These are phyloP conservation scores for Tineola bisselliella DNA, from an alignment of 2,888 invertebrate genomes.

Conservation along the genomic window DNA sequence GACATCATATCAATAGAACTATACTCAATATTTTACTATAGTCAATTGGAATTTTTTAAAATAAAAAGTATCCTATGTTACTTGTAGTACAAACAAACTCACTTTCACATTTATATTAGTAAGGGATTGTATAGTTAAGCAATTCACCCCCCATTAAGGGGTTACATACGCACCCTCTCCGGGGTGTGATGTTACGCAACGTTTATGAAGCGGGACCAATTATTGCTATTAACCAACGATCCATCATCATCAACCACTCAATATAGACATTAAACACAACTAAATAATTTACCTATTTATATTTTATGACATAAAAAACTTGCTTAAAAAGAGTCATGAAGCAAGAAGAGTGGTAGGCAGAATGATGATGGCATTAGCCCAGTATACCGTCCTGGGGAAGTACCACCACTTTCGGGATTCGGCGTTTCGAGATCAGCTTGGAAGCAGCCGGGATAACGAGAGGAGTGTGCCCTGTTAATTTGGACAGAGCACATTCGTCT, in stretches of 20 bases:
- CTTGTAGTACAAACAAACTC: no score
- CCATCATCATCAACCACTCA: conserved; percentile 1
- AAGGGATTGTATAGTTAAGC: background rate
- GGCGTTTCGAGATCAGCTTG: background rate
- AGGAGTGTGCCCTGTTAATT: no score
- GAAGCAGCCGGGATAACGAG: background rate
- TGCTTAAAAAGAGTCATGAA: no score
- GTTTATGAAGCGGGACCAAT: background rate
- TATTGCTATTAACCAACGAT: background rate
- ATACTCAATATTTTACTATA: no score
- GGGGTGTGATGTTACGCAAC: background rate
- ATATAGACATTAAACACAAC: background rate
- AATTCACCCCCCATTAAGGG: background rate
- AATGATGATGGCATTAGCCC: background rate
- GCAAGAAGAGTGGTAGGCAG: no score
- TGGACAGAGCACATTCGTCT: no score
- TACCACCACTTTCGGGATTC: background rate
- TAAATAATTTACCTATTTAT: conserved; percentile 8
- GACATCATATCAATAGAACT: no score
- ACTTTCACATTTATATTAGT: no score
- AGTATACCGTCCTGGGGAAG: background rate
- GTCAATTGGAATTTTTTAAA: no score
- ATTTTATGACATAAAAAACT: background rate
- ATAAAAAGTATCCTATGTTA: no score
- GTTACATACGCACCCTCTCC: background rate